These are phyloP conservation scores for Neoaliturus tenellus DNA, from an alignment of 2,888 invertebrate genomes.

Conservation along the genomic window DNA sequence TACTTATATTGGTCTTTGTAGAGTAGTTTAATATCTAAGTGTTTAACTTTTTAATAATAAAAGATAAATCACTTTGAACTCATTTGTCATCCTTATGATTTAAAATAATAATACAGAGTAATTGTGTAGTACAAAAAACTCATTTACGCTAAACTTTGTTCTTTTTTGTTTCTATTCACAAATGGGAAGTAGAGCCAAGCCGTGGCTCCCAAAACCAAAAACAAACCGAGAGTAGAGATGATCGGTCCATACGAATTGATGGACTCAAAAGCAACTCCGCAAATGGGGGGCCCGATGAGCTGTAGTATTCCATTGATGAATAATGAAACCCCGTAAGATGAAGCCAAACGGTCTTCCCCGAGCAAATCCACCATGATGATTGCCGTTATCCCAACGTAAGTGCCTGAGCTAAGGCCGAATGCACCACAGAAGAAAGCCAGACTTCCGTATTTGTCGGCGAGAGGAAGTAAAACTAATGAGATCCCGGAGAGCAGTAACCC, in stretches of 20 bases:
- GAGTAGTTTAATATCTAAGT: no score
- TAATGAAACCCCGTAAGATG: slow-evolving; percentile 90
- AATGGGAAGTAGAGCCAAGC: slow-evolving; percentile 87
- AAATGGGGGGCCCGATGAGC: slow-evolving; percentile 88
- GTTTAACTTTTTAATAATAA: no score
- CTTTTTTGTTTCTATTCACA: slow-evolving; percentile 73
- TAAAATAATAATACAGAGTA: neutral
- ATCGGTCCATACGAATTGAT: slow-evolving; percentile 82
- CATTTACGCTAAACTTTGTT: slow-evolving; percentile 9
- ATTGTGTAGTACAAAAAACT: no score
- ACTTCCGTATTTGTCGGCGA: slow-evolving; percentile 77
- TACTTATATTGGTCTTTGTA: no score
- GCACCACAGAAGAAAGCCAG: slow-evolving; percentile 83
- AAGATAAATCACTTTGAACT: no score
- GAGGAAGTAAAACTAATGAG: slow-evolving; percentile 82
- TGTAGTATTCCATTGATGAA: slow-evolving; percentile 91
- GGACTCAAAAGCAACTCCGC: slow-evolving; percentile 82
- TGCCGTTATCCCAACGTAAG: slow-evolving; percentile 91
- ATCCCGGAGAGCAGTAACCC: slow-evolving; percentile 87
- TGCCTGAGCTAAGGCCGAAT: slow-evolving; percentile 89
- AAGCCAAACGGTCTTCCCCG: slow-evolving; percentile 88
- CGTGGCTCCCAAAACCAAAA: slow-evolving; percentile 82
- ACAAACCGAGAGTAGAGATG: slow-evolving; percentile 84
- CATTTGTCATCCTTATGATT: neutral
- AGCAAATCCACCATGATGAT: slow-evolving; percentile 93